These are phyloP conservation scores for Clarias gariepinus DNA, from an alignment of 2,113 vertebrate genomes.

Conservation along the genomic window DNA sequence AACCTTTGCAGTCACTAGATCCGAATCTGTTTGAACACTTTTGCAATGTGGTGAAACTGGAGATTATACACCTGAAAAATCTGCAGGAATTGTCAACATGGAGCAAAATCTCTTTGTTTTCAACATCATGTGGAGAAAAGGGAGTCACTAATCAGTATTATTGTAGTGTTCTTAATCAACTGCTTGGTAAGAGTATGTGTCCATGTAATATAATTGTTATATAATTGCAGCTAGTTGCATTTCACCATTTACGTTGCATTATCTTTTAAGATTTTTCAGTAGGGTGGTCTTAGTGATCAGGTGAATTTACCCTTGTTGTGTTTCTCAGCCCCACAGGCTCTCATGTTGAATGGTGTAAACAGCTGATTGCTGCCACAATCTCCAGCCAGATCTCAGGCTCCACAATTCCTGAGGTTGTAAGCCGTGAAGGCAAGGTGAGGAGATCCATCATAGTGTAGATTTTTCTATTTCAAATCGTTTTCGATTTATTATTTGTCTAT, in stretches of 20 bases:
- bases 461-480: not conserved
- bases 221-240: not conserved
- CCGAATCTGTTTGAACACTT: not conserved
- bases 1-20: not conserved
- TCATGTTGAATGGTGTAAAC: slow-evolving; percentile 98
- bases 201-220: not conserved
- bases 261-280: not conserved
- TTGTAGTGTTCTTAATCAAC: not conserved
- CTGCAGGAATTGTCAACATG: not conserved
- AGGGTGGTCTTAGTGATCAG: not conserved
- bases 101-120: not conserved
- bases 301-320: slow-evolving; percentile 16
- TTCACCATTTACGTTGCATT: not conserved
- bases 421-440: slow-evolving; percentile 83
- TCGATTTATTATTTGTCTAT: not conserved
- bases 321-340: slow-evolving; percentile 86
- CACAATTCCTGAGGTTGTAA: slow-evolving; percentile 75
- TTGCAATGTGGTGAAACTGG: not conserved
- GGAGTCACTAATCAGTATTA: not conserved
- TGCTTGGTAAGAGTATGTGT: not conserved
- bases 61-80: not conserved
- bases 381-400: slow-evolving; percentile 89
- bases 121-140: not conserved
- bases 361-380: slow-evolving; percentile 97
- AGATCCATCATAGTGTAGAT: not conserved